Evolutionary conservation across 2,113 vertebrate species (phyloP).

Genomic region (Apaloderma vittatum): DNA sequence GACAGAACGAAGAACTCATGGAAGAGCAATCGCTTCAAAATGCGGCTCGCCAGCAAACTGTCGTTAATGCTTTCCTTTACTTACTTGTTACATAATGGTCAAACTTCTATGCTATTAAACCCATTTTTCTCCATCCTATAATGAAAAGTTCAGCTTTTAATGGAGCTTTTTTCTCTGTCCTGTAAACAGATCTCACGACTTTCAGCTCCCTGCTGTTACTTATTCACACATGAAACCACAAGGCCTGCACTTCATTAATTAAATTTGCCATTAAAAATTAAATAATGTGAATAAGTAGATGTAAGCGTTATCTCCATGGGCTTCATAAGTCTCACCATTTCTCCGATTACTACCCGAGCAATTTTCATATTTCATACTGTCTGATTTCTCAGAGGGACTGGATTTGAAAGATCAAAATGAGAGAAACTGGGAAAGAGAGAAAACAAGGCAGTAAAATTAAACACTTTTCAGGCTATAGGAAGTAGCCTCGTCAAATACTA

Average conservation of each 20-base stretch:
- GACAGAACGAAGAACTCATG: conserved; percentile 8
- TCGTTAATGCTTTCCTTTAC: conserved; percentile 25
- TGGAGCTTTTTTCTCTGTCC: conserved; percentile 31
- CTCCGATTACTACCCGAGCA: conserved; percentile 83
- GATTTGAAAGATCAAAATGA: conserved; percentile 78
- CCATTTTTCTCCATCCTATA: conserved; percentile 15
- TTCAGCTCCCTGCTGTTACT: conserved; percentile 46
- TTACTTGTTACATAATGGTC: conserved; percentile 29
- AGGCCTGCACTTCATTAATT: conserved; percentile 84
- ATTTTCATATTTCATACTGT: conserved; percentile 85
- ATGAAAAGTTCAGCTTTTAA: conserved; percentile 53
- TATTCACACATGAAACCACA: conserved; percentile 69
- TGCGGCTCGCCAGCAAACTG: background rate
- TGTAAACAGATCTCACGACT: conserved; percentile 57
- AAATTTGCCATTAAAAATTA: conserved; percentile 91
- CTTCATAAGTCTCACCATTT: conserved; percentile 81
- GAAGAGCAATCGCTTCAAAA: conserved; percentile 41
- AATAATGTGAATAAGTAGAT: conserved; percentile 85
- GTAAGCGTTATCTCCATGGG: conserved; percentile 83
- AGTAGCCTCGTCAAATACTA: conserved; percentile 15
- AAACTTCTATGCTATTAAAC: conserved; percentile 45
- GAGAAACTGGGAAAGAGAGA: conserved; percentile 43
- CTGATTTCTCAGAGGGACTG: conserved; percentile 84
- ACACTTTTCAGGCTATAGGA: conserved; percentile 41
- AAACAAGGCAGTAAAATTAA: conserved; percentile 35